Percentiles rank a stretch among this genome's conserved stretches.
phyloP scores from a whole-genome alignment of 1,140 invertebrate species.

The Pollicipes pollicipes region DNA sequence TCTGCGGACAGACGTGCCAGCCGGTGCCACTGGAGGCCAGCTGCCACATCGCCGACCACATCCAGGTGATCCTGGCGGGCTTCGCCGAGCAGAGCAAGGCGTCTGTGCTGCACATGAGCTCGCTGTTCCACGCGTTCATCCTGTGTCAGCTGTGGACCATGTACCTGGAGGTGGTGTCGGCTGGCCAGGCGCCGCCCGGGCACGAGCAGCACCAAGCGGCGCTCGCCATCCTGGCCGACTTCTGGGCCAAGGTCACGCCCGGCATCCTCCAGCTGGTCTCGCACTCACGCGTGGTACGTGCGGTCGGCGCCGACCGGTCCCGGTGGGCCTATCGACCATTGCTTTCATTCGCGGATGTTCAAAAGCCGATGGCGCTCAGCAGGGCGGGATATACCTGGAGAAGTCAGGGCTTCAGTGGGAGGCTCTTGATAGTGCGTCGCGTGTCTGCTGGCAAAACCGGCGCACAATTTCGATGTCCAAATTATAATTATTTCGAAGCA shows the following conservation, averaged over 20 bases:
- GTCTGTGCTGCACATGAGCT: constrained; percentile 78
- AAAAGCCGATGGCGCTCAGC: too few relatives aligned
- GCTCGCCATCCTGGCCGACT: constrained; percentile 79
- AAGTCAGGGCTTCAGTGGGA: too few relatives aligned
- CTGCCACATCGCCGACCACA: constrained; percentile 88
- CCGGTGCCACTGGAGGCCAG: constrained; percentile 90
- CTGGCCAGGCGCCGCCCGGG: constrained; percentile 37
- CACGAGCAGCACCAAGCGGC: constrained; percentile 50
- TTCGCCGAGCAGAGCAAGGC: constrained; percentile 91
- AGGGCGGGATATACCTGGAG: too few relatives aligned
- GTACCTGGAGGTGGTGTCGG: constrained; percentile 81
- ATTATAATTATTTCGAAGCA: too few relatives aligned
- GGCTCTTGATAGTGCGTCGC: too few relatives aligned
- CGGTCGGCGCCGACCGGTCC: neutral
- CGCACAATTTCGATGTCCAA: too few relatives aligned
- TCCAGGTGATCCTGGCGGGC: constrained; percentile 78
- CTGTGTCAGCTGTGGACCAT: constrained; percentile 82
- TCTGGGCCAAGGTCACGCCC: constrained; percentile 95
- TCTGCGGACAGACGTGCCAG: constrained; percentile 42
- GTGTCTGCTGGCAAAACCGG: too few relatives aligned
- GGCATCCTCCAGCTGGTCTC: constrained; percentile 81
- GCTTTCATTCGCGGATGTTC: too few relatives aligned
- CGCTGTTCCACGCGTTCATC: constrained; percentile 47
- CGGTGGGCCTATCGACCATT: too few relatives aligned
- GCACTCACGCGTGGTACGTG: constrained; percentile 72